A percentile compares a stretch with the other conserved stretches of the same genome.
These are phyloP conservation scores for Hemaris fuciformis DNA, from an alignment of 2,888 invertebrate species.

Conservation along the genomic window DNA sequence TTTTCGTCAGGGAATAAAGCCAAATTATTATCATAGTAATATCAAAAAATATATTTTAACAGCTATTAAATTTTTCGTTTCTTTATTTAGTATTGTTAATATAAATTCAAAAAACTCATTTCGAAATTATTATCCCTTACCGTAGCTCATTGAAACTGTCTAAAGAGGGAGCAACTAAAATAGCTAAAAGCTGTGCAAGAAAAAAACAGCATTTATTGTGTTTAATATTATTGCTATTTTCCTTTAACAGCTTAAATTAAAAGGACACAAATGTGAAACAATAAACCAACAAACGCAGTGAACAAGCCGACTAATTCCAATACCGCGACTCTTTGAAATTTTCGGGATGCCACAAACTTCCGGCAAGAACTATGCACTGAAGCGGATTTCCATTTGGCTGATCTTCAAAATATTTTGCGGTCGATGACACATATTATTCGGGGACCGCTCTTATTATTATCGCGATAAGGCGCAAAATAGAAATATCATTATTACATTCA, in stretches of 20 bases:
- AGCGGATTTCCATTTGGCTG: conserved; percentile 40
- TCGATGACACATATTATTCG: conserved; percentile 36
- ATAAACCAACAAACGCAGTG: not conserved
- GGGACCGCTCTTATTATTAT: not conserved
- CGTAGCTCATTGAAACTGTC: too few species aligned
- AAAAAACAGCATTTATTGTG: too few species aligned
- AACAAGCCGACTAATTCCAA: not conserved
- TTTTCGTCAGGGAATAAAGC: not conserved
- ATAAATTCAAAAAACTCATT: not conserved
- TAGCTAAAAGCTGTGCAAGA: too few species aligned
- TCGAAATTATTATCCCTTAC: too few species aligned
- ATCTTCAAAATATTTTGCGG: conserved; percentile 42
- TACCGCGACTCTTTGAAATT: conserved; percentile 36
- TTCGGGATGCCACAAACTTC: conserved; percentile 44
- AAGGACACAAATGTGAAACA: not conserved
- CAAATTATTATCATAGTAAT: not conserved
- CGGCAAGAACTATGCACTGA: conserved; percentile 30
- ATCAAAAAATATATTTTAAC: not conserved
- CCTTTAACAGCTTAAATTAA: not conserved
- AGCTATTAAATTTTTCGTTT: not conserved
- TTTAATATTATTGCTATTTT: too few species aligned
- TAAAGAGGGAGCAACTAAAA: too few species aligned
- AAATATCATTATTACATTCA: not conserved
- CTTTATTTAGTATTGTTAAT: not conserved
- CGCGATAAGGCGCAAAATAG: conserved; percentile 9